A percentile compares a stretch with the other conserved stretches of the same genome.
Conservation (phyloP, 2,797 vertebrate species). For the Heliangelus exortis region DNA sequence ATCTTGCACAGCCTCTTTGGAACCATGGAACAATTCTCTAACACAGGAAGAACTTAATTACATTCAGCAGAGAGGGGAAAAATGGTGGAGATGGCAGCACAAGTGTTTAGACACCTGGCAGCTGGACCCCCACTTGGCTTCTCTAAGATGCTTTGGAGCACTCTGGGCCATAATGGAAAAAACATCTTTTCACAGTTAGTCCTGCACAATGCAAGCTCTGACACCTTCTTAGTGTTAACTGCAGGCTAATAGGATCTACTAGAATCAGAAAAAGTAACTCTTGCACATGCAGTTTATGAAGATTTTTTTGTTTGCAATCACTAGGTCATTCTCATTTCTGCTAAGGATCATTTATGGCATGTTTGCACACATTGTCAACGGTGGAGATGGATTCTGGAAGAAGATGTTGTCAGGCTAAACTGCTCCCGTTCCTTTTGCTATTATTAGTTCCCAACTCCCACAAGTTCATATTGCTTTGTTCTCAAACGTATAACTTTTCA, state of each 20-base stretch:
- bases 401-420: neutral
- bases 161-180: neutral
- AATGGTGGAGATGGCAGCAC: neutral
- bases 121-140: neutral
- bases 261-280: neutral
- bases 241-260: neutral
- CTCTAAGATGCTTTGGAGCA: neutral
- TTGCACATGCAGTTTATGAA: neutral
- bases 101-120: neutral
- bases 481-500: neutral
- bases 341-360: neutral
- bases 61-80: neutral
- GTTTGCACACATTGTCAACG: neutral
- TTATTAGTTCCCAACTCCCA: neutral
- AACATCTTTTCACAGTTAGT: neutral
- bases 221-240: neutral
- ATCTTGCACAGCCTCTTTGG: neutral
- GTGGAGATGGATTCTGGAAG: neutral
- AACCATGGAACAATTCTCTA: neutral
- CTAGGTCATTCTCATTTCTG: neutral
- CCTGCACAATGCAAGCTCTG: neutral
- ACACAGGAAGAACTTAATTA: neutral
- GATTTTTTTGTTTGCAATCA: neutral
- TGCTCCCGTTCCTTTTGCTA: neutral
- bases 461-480: neutral